Evolutionary conservation across 2,888 invertebrate genomes (phyloP), one percentile per base, ranked within the genome.

Genomic region (Argyresthia goedartella): DNA sequence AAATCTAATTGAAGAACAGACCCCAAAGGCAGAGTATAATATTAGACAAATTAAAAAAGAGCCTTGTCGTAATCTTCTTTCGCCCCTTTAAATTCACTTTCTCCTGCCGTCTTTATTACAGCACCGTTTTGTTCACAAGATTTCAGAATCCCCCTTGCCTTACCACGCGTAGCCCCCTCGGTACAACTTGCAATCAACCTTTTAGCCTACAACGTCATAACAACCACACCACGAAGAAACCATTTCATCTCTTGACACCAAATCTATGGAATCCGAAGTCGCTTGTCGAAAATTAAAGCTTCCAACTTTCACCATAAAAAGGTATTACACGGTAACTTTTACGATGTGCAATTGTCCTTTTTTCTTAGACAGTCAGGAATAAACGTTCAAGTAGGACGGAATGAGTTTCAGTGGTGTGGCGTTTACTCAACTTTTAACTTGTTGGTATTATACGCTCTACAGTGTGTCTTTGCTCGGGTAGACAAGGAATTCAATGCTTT

Each of bases 1-100:
- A 49, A 51, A 14, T n/a, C 33, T 14, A 51, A 46, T 50, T 13
- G 41, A 14, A 25, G 25, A 25, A 34, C 33, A 6, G 13, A 49
- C 16, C 41, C 14, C 52, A 52, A 53, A 55, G 59, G 61, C 56
- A 54, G 53, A 54, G 53, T 50, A 25, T 25, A 56, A 77, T 81
- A 79, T 81, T 78, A 78, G 79, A 71, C 68, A 82, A 85, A 85
- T 85, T 85, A 84, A 85, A 81, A 80, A 84, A 74, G 76, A 76
- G 77, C 79, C 77, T 71, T 73, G 68, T 67, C 74, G 71, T 85
- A 85, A 85, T 84, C 82, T 82, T 67, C 82, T 86, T 84, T 82
- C 77, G 77, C 81, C 77, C 84, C 81, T 82, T 88, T 88, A 88
- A 88, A 88, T 89, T 89, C 89, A 89, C 89, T 89, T 88, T 88